Base-by-base conservation (phyloP, 2,113 vertebrate genomes). In the Perca fluviatilis region DNA sequence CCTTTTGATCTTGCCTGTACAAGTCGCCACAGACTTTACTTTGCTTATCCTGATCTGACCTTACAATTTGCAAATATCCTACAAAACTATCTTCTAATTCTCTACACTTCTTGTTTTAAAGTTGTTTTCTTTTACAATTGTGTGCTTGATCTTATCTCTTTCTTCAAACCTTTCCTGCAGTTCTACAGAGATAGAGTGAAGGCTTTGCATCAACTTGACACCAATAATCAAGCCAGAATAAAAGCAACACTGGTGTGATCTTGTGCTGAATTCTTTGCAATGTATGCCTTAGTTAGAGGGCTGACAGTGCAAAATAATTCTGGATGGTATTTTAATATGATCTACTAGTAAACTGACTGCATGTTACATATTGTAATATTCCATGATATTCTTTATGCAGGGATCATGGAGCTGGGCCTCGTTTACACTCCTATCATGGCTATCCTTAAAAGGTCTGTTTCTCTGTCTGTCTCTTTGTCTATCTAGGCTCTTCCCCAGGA, bases 331-430 rank as follows among this genome's bases (percentile, higher is more conserved):
- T 64, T 21, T 33, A 53, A 47, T 21, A 10, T 23, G 16, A 70
- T 83, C 3, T 33, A 27, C 15, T 6, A 27, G 30, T 51, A 69
- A 54, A 50, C 56, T 56, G 47, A 43, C 8, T 30, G 30, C 11
- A 56, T 47, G 15, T 46, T 13, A 53, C 21, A 60, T 71, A 25
- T 47, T 66, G 67, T 58, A 57, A 78, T 30, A 14, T 50, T 50
- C 12, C 6, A 43, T 61, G 23, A 64, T 40, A 60, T 71, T 74
- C 5, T 64, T 36, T 62, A 54, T 18, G 98, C 97, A 0, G 98
- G 97, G 0, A 98, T 99, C 92, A 96, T 99, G 96, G 98, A 99
- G 94, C 95, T 99, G 78, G 98, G 98, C 60, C 94, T 99, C 14
- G 98, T 98, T 75, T 99, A 99, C 91, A 98, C 96, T 0, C 97